Percentiles rank a stretch among this genome's conserved stretches.
Conservation (phyloP, 2,113 vertebrate species). For the Nansenia antarctica region DNA sequence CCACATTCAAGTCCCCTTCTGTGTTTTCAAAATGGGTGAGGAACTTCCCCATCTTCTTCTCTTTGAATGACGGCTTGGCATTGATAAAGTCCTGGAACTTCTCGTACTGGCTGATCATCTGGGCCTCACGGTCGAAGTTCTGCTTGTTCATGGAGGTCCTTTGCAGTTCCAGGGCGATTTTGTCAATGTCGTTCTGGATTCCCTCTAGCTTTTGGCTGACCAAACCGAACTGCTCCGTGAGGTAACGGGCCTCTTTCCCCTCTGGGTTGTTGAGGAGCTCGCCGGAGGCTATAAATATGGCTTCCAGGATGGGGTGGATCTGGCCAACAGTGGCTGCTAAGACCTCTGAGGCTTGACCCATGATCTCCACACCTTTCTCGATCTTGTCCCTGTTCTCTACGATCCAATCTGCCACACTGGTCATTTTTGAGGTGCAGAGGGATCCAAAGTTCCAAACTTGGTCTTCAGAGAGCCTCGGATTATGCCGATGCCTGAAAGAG, state of each 20-base stretch:
- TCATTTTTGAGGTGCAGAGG: constrained; percentile 71
- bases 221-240: constrained; percentile 69
- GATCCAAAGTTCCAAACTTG: constrained; percentile 24
- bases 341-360: constrained; percentile 75
- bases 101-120: constrained; percentile 79
- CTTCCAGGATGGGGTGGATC: constrained; percentile 77
- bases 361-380: constrained; percentile 79
- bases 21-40: constrained; percentile 76
- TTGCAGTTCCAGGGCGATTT: constrained; percentile 69
- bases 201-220: constrained; percentile 74
- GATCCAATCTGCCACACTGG: constrained; percentile 75
- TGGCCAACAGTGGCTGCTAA: constrained; percentile 76
- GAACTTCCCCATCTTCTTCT: constrained; percentile 79
- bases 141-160: constrained; percentile 74
- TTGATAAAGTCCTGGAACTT: constrained; percentile 79
- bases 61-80: constrained; percentile 71
- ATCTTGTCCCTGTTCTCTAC: constrained; percentile 76
- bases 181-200: constrained; percentile 69
- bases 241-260: constrained; percentile 70
- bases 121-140: constrained; percentile 74
- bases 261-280: constrained; percentile 77
- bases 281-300: constrained; percentile 72
- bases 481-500: constrained; percentile 67
- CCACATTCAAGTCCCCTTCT: constrained; percentile 69
- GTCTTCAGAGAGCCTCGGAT: constrained; percentile 38